These are phyloP conservation scores for Chamaetylas fuelleborni DNA, from an alignment of 2,113 vertebrate species.

Conservation along the genomic window DNA sequence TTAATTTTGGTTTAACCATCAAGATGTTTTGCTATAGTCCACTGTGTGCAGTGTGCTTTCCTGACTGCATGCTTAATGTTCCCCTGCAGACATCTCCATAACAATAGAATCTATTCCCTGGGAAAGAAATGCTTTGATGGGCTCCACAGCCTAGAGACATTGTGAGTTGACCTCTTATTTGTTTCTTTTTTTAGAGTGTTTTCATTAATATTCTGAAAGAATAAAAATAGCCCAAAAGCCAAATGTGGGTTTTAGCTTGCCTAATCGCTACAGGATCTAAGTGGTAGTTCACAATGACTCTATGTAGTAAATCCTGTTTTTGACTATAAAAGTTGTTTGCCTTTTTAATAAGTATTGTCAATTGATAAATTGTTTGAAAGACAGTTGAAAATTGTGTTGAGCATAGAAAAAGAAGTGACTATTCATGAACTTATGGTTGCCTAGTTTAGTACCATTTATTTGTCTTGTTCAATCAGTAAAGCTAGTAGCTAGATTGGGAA, in stretches of 20 bases:
- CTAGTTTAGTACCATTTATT: neutral
- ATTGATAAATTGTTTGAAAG: neutral
- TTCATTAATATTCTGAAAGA: conserved; percentile 78
- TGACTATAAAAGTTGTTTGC: conserved; percentile 2
- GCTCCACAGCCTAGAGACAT: conserved; percentile 85
- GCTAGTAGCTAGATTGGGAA: neutral
- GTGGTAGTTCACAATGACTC: conserved; percentile 49
- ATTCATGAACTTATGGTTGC: neutral
- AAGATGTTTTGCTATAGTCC: conserved; percentile 47
- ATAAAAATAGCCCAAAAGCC: conserved; percentile 69
- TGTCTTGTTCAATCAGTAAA: neutral
- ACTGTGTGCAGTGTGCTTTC: conserved; percentile 44
- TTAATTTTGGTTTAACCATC: conserved; percentile 61
- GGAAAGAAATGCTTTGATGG: conserved; percentile 87
- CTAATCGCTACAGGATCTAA: conserved; percentile 58
- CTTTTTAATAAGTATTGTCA: conserved; percentile 15
- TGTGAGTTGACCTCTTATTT: conserved; percentile 87
- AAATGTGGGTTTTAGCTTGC: conserved; percentile 61
- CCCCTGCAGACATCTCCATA: conserved; percentile 86
- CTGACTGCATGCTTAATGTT: conserved; percentile 68
- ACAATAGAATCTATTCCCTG: conserved; percentile 87
- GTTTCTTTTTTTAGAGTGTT: conserved; percentile 71
- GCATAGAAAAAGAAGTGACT: neutral
- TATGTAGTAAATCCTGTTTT: conserved; percentile 26
- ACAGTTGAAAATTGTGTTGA: neutral